Evolutionary conservation across 2,113 vertebrate species (phyloP), one percentile per base, ranked within the genome.

Genomic region (Hassar affinis): DNA sequence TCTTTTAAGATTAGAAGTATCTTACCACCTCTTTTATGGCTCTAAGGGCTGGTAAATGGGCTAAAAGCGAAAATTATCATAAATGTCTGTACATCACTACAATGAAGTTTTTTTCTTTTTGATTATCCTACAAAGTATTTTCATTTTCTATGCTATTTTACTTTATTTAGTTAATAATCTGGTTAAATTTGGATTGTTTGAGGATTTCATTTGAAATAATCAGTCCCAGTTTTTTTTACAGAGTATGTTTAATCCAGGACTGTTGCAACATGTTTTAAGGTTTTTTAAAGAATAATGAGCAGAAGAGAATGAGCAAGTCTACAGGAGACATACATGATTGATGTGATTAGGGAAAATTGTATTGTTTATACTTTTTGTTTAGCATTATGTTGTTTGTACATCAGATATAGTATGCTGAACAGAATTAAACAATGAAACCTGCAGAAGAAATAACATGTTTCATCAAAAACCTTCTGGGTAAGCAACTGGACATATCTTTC

Each of bases 141-240:
- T 62, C 30, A 6, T 20, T 66, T 15, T 66, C 6, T 42, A 42
- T 38, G 20, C 8, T 42, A 25, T 42, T 20, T 68, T 68, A 20
- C 17, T 42, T 42, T 42, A 42, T 42, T 68, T 68, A 38, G 9
- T 3, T 35, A 35, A 62, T 62, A 14, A 22, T 38, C 1, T 33
- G 20, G 62, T 35, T 66, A 68, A 42, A 17, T 14, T 68, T 82
- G 72, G 51, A 75, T 75, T 59, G 69, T 79, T 38, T 45, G 20
- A 78, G 81, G 69, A 12, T 79, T 66, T 81, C n/a, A 30, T 68
- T 77, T 61, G 35, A 69, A 54, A 66, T 72, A 79, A 57, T 77
- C 9, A n/a, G 4, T 15, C 6, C 54, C 30, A 59, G n/a, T n/a
- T n/a, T n/a, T n/a, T n/a, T n/a, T n/a, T 61, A 66, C 33, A 66